Evolutionary conservation across 2,797 vertebrate species (phyloP).

Genomic region (Rhodeus uyekii): DNA sequence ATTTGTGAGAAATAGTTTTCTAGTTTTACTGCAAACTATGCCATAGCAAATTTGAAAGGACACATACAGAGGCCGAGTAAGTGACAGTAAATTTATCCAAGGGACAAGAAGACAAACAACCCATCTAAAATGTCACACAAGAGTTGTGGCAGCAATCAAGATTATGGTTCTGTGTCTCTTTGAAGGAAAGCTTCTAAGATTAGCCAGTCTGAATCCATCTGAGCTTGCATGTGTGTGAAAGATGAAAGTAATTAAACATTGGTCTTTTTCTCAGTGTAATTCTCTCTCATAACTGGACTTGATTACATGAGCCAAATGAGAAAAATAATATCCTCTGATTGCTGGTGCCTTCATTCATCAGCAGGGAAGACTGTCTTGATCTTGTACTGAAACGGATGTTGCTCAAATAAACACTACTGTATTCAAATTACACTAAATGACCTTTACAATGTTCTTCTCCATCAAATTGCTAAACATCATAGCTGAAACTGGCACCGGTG

Average conservation of each 20-base stretch:
- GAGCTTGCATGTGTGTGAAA: not conserved
- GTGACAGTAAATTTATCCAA: not conserved
- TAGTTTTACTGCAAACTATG: not conserved
- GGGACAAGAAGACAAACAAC: not conserved
- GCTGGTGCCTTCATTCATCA: constrained; percentile 13
- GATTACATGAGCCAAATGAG: constrained; percentile 30
- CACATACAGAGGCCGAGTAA: not conserved
- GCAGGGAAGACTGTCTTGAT: constrained; percentile 17
- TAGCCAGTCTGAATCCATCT: not conserved
- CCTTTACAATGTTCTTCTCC: constrained; percentile 8
- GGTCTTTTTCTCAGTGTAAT: constrained; percentile 26
- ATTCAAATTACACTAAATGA: constrained; percentile 29
- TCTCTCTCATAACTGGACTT: constrained; percentile 16
- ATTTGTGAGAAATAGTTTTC: not conserved
- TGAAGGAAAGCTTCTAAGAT: constrained; percentile 3
- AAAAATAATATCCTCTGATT: constrained; percentile 26
- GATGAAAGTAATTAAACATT: constrained; percentile 33
- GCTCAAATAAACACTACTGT: constrained; percentile 30
- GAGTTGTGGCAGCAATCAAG: not conserved
- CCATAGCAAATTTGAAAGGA: not conserved
- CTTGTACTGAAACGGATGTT: not conserved
- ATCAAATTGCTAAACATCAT: constrained; percentile 11
- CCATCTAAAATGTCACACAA: not conserved
- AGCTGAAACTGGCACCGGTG: constrained; percentile 37
- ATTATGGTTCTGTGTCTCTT: not conserved